These are phyloP conservation scores for Aradophagus sp. DNA, from an alignment of 1,140 invertebrate species.

Conservation along the genomic window DNA sequence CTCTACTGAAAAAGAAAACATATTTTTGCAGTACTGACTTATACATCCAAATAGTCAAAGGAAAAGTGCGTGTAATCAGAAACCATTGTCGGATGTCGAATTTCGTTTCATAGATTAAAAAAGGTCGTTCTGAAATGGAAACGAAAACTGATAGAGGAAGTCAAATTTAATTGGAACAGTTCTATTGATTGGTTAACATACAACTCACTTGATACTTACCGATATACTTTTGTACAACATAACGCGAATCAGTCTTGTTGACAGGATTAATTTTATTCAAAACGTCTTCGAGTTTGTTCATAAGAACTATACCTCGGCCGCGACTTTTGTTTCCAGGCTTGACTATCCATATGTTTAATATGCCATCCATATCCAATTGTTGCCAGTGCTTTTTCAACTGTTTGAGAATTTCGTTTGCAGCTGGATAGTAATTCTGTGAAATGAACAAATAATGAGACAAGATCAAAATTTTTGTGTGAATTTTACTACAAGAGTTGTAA, in stretches of 20 bases:
- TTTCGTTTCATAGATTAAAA: constrained; percentile 92
- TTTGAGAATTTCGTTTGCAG: constrained; percentile 74
- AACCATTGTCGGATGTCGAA: constrained; percentile 97
- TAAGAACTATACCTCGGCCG: constrained; percentile 90
- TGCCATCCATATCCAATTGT: constrained; percentile 87
- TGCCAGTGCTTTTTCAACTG: constrained; percentile 81
- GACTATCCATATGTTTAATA: constrained; percentile 94
- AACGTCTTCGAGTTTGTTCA: constrained; percentile 91
- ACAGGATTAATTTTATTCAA: constrained; percentile 81
- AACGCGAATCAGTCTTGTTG: constrained; percentile 82
- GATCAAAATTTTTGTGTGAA: too few relatives aligned
- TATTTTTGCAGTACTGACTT: constrained; percentile 78
- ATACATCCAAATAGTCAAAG: constrained; percentile 95
- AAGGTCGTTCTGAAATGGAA: constrained; percentile 81
- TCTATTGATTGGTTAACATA: too few relatives aligned
- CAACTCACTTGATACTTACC: too few relatives aligned
- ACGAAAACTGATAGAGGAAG: constrained; percentile 37
- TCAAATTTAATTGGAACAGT: too few relatives aligned
- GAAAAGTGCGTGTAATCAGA: constrained; percentile 90
- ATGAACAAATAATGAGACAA: constrained; percentile 9
- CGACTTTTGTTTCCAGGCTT: constrained; percentile 96
- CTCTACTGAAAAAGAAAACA: too few relatives aligned
- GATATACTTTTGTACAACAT: constrained; percentile 96
- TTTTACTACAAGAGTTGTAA: too few relatives aligned
- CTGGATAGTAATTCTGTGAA: constrained; percentile 72